phyloP scores from a whole-genome alignment of 2,113 vertebrate species.

The Probosciger aterrimus region DNA sequence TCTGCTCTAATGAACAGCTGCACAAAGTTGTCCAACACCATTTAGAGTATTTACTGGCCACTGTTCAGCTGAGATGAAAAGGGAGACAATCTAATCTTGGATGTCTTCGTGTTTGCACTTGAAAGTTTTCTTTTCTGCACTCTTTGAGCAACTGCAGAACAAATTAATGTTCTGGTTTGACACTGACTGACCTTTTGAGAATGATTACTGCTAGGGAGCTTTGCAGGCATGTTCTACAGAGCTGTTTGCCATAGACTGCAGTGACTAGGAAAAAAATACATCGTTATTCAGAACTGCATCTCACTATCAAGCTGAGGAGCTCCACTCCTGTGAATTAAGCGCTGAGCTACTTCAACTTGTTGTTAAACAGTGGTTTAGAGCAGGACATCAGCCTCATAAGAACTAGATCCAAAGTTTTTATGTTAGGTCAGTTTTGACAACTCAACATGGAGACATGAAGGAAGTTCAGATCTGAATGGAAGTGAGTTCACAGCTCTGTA shows the following conservation, averaged over 20 bases:
- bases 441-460: neutral
- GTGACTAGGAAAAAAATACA: neutral
- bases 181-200: neutral
- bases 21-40: constrained; percentile 44
- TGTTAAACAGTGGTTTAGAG: neutral
- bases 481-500: fast-evolving
- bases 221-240: neutral
- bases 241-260: neutral
- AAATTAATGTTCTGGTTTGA: constrained; percentile 46
- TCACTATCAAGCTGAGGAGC: neutral
- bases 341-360: neutral
- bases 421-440: neutral
- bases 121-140: constrained; percentile 17
- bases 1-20: constrained; percentile 75
- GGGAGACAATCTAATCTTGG: constrained; percentile 68
- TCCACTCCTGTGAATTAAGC: neutral
- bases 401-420: neutral
- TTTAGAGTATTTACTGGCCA: constrained; percentile 69
- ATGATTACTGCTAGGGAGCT: neutral
- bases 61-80: constrained; percentile 69
- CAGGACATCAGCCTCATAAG: neutral
- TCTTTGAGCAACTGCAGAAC: constrained; percentile 38
- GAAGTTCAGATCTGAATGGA: neutral
- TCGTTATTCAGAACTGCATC: neutral
- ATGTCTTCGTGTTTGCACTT: constrained; percentile 33